Conservation (phyloP, 2,888 invertebrate genomes). For the Nycteola revayana region DNA sequence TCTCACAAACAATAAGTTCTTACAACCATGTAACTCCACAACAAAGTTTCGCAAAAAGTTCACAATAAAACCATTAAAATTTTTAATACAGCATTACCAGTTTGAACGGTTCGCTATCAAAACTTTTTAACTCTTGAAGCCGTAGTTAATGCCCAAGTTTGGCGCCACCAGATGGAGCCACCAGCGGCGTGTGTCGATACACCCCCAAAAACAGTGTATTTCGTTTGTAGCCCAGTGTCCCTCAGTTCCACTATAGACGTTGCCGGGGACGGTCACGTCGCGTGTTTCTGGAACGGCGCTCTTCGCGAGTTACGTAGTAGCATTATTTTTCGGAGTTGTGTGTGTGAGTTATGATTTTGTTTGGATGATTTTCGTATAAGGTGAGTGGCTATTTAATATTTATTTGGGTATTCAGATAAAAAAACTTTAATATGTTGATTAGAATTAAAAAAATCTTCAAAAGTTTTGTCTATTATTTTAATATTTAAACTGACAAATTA, state of each 20-base stretch:
- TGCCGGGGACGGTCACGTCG: slow-evolving; percentile 29
- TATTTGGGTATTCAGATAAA: too few species aligned
- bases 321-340: slow-evolving; percentile 15
- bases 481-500: too few species aligned
- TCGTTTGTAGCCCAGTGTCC: slow-evolving; percentile 33
- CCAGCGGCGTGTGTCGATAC: slow-evolving; percentile 32
- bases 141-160: slow-evolving; percentile 48
- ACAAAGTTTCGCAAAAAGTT: slow-evolving; percentile 15
- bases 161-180: slow-evolving; percentile 45
- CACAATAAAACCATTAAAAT: slow-evolving; percentile 27
- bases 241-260: slow-evolving; percentile 34
- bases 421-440: too few species aligned
- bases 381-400: slow-evolving; percentile 14
- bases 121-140: slow-evolving; percentile 38
- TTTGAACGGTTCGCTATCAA: slow-evolving; percentile 31
- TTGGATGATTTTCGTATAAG: slow-evolving; percentile 22
- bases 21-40: slow-evolving; percentile 1
- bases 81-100: slow-evolving; percentile 21
- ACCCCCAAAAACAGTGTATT: slow-evolving; percentile 20
- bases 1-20: too few species aligned
- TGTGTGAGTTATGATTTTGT: slow-evolving; percentile 26
- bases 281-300: slow-evolving; percentile 7
- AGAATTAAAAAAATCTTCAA: too few species aligned
- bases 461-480: too few species aligned
- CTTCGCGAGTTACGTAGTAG: slow-evolving; percentile 25